Conservation (phyloP, 2,888 invertebrate genomes). For the Chloroclystis v-ata region DNA sequence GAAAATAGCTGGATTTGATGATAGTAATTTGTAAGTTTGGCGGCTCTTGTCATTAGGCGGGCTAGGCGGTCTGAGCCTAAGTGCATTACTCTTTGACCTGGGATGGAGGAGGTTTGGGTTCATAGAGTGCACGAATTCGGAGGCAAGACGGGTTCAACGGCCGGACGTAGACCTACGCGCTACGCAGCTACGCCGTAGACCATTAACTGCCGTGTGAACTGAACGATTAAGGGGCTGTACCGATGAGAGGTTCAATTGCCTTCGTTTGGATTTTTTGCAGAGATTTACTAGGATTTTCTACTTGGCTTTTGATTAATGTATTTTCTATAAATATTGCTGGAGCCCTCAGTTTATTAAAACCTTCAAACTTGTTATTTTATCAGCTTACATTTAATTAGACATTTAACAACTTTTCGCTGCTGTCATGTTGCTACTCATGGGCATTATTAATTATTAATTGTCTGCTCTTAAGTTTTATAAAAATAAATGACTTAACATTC, state of each 20-base stretch:
- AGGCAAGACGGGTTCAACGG: constrained; percentile 54
- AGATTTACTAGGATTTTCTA: background rate
- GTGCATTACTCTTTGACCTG: constrained; percentile 59
- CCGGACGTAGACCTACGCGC: constrained; percentile 70
- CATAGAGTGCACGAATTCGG: constrained; percentile 64
- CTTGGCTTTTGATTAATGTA: background rate
- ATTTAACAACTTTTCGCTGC: no score
- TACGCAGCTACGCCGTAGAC: constrained; percentile 72
- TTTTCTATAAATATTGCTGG: constrained; percentile 1
- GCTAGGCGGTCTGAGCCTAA: constrained; percentile 18
- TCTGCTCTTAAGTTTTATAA: no score
- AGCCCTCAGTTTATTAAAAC: background rate
- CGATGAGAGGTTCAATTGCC: constrained; percentile 19
- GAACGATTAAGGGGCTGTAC: constrained; percentile 16
- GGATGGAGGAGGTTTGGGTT: constrained; percentile 50
- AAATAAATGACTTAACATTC: no score
- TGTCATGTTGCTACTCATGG: no score
- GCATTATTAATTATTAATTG: no score
- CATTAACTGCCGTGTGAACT: constrained; percentile 39
- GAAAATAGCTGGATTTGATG: constrained; percentile 9
- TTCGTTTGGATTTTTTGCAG: constrained; percentile 14
- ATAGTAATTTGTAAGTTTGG: constrained; percentile 13
- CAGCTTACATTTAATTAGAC: no score
- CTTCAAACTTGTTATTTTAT: no score
- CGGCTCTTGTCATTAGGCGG: constrained; percentile 18